Base-by-base conservation (phyloP, 2,113 vertebrate species). In the Melanerpes formicivorus region DNA sequence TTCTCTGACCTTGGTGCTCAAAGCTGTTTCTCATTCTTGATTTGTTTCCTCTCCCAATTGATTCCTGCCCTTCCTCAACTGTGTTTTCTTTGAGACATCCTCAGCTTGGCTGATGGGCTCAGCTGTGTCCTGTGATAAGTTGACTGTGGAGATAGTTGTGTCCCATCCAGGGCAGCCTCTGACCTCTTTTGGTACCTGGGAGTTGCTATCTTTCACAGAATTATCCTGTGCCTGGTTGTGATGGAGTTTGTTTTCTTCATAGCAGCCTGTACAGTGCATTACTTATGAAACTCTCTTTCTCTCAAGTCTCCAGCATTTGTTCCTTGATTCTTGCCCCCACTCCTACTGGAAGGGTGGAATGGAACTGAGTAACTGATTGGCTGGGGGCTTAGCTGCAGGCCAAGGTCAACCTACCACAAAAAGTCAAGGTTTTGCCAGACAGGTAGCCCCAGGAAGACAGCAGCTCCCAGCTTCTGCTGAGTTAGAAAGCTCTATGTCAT, bases 401-500 rank as follows among this genome's bases (percentile, higher is more conserved):
- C 13, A 16, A 18, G 30, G 23, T 74, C 62, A 80, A 46, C 7
- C 22, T 29, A 79, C 13, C 11, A 70, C n/a, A 77, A 69, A 67
- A 66, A 72, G 34, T 26, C 32, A 82, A 52, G n/a, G 34, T 79
- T 75, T 92, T 84, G 29, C 59, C 71, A 50, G 65, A 44, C 10
- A 80, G 10, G 23, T 46, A 34, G 34, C 59, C 75, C 37, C 17
- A 27, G 87, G 34, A 92, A 81, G 44, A 79, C 44, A 89, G 71
- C 22, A 92, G 55, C 44, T 82, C 63, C 40, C 46, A 70, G 50
- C 26, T 85, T 80, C 46, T 89, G 30, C 66, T 59, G 63, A 82
- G 34, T 19, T 80, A 71, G 67, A 93, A 95, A 71, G 26, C 25
- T 74, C 52, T 93, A 56, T 32, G 77, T 70, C 78, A 63, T 27